Evolutionary conservation across 2,113 vertebrate genomes (phyloP).

Genomic region (Ammodytes marinus): DNA sequence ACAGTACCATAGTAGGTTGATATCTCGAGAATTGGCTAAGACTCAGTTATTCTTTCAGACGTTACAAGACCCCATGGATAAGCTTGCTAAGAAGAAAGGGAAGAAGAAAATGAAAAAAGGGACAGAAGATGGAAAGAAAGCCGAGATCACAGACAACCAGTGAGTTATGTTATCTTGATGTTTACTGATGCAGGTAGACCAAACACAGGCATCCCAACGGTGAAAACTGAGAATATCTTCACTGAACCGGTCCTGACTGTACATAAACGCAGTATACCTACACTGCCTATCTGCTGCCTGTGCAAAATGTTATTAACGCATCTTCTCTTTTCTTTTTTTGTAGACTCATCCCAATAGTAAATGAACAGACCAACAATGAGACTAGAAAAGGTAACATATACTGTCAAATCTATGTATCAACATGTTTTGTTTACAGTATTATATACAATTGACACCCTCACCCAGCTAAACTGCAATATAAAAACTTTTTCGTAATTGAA

Average conservation of each 20-base stretch:
- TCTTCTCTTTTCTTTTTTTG: slow-evolving; percentile 19
- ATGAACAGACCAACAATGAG: slow-evolving; percentile 82
- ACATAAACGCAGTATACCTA: background rate
- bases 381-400: slow-evolving; percentile 82
- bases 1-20: background rate
- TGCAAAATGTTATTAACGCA: background rate
- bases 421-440: background rate
- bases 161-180: slow-evolving; percentile 77
- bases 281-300: background rate
- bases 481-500: background rate
- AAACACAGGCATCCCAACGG: background rate
- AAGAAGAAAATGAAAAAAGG: slow-evolving; percentile 70
- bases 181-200: slow-evolving; percentile 24
- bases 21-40: background rate
- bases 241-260: background rate
- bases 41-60: slow-evolving; percentile 73
- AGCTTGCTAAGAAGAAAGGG: slow-evolving; percentile 85
- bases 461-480: background rate
- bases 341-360: slow-evolving; percentile 92
- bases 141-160: slow-evolving; percentile 82
- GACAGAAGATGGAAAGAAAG: slow-evolving; percentile 60
- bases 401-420: background rate
- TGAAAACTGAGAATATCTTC: background rate
- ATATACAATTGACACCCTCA: no score
- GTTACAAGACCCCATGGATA: slow-evolving; percentile 88